These are phyloP conservation scores for Pachycephus smyrnensis DNA, from an alignment of 2,888 invertebrate genomes.

Conservation along the genomic window DNA sequence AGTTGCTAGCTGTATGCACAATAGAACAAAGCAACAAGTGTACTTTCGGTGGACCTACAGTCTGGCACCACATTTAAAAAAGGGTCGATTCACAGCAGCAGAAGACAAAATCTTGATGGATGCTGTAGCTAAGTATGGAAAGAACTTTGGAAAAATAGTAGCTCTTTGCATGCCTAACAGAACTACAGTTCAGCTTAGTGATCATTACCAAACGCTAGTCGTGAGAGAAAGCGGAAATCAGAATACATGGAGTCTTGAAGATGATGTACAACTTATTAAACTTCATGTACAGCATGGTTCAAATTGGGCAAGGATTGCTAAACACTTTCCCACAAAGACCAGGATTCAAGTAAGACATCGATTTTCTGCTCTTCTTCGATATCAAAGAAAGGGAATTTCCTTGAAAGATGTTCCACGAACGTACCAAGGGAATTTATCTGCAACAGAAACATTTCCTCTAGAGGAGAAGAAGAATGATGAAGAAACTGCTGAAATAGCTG, in stretches of 20 bases:
- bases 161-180: conserved; percentile 73
- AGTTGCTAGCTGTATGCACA: conserved; percentile 74
- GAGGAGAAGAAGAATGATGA: neutral
- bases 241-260: conserved; percentile 73
- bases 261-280: conserved; percentile 71
- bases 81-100: conserved; percentile 74
- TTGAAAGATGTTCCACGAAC: conserved; percentile 30
- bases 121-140: conserved; percentile 73
- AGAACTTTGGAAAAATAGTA: conserved; percentile 72
- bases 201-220: conserved; percentile 71
- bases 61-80: conserved; percentile 68
- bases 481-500: conserved; percentile 17
- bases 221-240: conserved; percentile 59
- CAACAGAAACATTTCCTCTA: neutral
- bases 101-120: conserved; percentile 77
- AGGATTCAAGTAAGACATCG: conserved; percentile 74
- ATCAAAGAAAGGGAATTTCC: conserved; percentile 35
- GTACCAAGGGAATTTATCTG: neutral
- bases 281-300: conserved; percentile 67
- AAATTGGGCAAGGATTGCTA: conserved; percentile 70
- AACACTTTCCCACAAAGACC: conserved; percentile 70
- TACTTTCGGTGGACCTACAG: conserved; percentile 70
- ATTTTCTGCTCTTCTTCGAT: conserved; percentile 67
- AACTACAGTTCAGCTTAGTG: conserved; percentile 73
- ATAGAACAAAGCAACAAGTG: conserved; percentile 75